phyloP scores from a whole-genome alignment of 2,888 invertebrate species.

The Microplitis deprimator region DNA sequence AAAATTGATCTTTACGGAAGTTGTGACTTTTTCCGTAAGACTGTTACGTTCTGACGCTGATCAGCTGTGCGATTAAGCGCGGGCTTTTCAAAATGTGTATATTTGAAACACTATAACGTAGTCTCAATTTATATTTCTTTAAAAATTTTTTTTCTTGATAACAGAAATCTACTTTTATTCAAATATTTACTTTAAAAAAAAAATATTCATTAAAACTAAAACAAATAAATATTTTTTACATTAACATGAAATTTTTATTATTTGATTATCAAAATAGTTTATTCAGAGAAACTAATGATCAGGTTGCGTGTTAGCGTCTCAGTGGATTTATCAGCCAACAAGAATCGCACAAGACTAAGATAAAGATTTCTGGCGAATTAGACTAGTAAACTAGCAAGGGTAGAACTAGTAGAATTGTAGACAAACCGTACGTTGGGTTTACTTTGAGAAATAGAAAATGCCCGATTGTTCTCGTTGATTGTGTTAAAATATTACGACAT shows the following conservation, averaged over 20 bases:
- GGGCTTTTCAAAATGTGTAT: no score
- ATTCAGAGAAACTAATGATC: slow-evolving; percentile 32
- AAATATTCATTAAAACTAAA: background rate
- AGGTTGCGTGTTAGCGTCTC: slow-evolving; percentile 47
- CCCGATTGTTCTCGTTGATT: background rate
- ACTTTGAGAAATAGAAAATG: background rate
- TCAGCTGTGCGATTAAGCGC: no score
- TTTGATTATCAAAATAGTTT: background rate
- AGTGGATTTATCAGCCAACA: slow-evolving; percentile 39
- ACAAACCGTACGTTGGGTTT: background rate
- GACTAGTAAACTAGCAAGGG: background rate
- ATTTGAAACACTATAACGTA: no score
- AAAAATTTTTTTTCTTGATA: no score
- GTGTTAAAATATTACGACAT: background rate
- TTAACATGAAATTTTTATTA: background rate
- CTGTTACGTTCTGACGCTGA: no score
- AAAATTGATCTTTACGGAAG: no score
- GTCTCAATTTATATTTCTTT: no score
- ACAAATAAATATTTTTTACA: background rate
- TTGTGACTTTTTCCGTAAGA: no score
- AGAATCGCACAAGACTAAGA: background rate
- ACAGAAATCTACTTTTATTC: no score
- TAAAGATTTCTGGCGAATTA: slow-evolving; percentile 15
- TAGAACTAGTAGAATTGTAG: no score
- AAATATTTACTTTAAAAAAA: background rate